A percentile compares a stretch with the other conserved stretches of the same genome.
These are phyloP conservation scores for Plotosus lineatus DNA, from an alignment of 2,113 vertebrate species.

Conservation along the genomic window DNA sequence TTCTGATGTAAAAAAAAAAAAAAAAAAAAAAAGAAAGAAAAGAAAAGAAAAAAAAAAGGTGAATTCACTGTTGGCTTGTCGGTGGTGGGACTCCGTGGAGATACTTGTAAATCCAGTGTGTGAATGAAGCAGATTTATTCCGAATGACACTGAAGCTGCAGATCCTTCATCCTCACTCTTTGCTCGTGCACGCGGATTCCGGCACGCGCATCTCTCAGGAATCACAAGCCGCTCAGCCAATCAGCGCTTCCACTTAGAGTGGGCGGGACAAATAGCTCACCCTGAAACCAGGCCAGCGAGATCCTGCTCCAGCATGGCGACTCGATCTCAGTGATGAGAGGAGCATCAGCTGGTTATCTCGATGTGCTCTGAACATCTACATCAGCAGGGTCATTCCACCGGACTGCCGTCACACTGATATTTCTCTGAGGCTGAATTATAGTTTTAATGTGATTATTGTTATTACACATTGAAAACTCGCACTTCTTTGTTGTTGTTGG, in stretches of 20 bases:
- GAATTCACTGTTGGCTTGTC: constrained; percentile 45
- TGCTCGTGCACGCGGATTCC: constrained; percentile 72
- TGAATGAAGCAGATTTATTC: constrained; percentile 50
- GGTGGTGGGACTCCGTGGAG: constrained; percentile 14
- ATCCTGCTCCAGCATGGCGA: constrained; percentile 60
- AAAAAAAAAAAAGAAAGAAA: too few species aligned
- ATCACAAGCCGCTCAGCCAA: constrained; percentile 70
- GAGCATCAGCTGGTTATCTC: too few species aligned
- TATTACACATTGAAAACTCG: too few species aligned
- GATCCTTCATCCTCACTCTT: constrained; percentile 70
- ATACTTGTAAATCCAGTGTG: constrained; percentile 62
- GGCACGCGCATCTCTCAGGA: constrained; percentile 71
- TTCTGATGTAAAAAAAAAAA: not conserved
- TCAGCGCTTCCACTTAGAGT: constrained; percentile 67
- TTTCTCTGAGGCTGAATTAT: too few species aligned
- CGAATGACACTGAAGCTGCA: constrained; percentile 58
- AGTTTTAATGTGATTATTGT: too few species aligned
- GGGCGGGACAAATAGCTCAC: constrained; percentile 68
- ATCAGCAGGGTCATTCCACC: too few species aligned
- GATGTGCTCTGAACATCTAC: too few species aligned
- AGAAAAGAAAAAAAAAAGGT: too few species aligned
- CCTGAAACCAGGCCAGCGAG: constrained; percentile 69
- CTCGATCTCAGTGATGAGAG: not conserved
- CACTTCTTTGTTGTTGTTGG: too few species aligned
- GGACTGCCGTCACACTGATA: too few species aligned